These are phyloP conservation scores for human DNA, from an alignment of 2,113 vertebrate genomes.

Conservation along the genomic window GRCh38 chr16:79324001-79324500, in stretches of 20 bases:
- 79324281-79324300: background rate
- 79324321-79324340: background rate
- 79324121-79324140: background rate
- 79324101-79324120: rapidly evolving
- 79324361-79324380: background rate
- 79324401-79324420: background rate
- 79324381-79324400: background rate
- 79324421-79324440: background rate
- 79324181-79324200: no score
- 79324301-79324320: background rate
- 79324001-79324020: background rate
- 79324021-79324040: rapidly evolving
- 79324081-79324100: background rate
- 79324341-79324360: background rate
- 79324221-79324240: rapidly evolving
- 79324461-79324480: background rate
- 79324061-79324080: rapidly evolving
- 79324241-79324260: rapidly evolving
- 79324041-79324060: no score
- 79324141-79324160: background rate
- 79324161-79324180: background rate
- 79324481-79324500: background rate
- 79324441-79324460: background rate
- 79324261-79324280: background rate
- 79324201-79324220: background rate